Evolutionary conservation across 2,113 vertebrate genomes (phyloP).

Genomic region (Leiothrix lutea): DNA sequence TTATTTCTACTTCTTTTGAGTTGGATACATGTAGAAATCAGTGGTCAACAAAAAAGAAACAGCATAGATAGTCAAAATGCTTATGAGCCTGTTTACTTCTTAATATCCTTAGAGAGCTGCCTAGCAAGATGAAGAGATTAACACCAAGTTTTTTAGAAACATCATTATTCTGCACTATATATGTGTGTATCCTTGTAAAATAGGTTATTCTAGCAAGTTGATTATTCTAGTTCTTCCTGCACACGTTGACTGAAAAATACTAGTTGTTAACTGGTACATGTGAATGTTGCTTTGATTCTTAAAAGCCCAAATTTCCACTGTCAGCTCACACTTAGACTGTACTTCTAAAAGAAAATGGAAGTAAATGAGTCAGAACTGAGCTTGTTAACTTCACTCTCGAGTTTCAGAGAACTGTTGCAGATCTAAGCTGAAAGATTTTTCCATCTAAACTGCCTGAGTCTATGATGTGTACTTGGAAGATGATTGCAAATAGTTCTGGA

Average conservation of each 20-base stretch:
- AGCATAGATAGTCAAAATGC: not conserved
- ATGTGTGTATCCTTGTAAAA: not conserved
- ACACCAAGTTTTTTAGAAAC: not conserved
- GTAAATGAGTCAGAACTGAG: not conserved
- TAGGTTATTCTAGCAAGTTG: not conserved
- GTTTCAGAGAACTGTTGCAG: not conserved
- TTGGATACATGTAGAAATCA: not conserved
- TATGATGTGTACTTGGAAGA: not conserved
- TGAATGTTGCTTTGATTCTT: not conserved
- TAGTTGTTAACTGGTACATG: not conserved
- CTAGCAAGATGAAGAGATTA: not conserved
- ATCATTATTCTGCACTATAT: not conserved
- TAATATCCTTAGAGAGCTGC: not conserved
- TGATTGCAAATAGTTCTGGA: not conserved
- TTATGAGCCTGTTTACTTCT: not conserved
- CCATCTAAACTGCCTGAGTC: not conserved
- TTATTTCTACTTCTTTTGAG: not conserved
- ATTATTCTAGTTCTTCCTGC: conserved; percentile 18
- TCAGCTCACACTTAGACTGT: not conserved
- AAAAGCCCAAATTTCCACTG: not conserved
- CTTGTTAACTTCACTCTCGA: not conserved
- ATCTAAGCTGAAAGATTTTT: not conserved
- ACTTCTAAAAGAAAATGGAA: not conserved
- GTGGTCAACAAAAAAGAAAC: not conserved
- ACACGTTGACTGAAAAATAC: not conserved